These are phyloP conservation scores for Latrodectus elegans DNA, from an alignment of 2,888 invertebrate species.

Conservation along the genomic window DNA sequence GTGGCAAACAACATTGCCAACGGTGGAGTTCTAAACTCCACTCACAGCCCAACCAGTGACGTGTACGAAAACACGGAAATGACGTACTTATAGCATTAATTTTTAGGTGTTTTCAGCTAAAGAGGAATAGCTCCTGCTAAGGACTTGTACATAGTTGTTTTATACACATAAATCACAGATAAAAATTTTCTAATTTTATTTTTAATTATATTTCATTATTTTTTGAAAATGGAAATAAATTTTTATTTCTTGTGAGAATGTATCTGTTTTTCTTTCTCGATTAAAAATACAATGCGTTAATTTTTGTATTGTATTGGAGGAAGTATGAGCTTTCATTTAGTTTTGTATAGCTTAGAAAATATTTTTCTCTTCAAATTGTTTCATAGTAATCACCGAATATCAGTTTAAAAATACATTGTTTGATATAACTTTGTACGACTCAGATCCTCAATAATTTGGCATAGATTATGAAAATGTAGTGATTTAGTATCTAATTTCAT, in stretches of 20 bases:
- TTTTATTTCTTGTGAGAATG: background rate
- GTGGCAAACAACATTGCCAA: slow-evolving; percentile 5
- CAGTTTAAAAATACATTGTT: too few relatives aligned
- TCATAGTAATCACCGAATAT: too few relatives aligned
- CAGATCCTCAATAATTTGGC: too few relatives aligned
- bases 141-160: slow-evolving; percentile 28
- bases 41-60: slow-evolving; percentile 14
- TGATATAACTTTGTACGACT: too few relatives aligned
- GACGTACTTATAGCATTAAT: slow-evolving; percentile 46
- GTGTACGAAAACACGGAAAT: slow-evolving; percentile 44
- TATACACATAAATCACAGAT: background rate
- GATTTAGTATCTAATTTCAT: too few relatives aligned
- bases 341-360: too few relatives aligned
- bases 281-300: too few relatives aligned
- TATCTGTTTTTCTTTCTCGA: background rate
- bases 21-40: background rate
- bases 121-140: background rate
- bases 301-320: too few relatives aligned
- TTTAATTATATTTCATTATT: background rate
- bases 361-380: too few relatives aligned
- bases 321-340: too few relatives aligned
- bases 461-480: too few relatives aligned
- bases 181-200: background rate
- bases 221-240: background rate
- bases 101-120: background rate